Base-by-base conservation (phyloP, 2,888 invertebrate species). In the Sthenelais limicola region DNA sequence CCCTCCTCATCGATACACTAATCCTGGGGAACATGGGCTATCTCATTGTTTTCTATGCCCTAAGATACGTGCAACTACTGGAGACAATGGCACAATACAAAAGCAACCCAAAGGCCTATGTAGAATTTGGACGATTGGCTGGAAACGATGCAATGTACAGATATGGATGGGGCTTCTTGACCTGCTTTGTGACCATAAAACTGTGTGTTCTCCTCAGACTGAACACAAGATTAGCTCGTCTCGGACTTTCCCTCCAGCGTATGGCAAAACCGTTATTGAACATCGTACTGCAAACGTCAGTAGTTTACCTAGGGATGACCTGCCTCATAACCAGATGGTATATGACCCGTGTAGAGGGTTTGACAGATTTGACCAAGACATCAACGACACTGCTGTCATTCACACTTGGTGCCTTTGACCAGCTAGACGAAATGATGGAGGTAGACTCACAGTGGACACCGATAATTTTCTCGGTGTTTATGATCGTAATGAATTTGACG, bases 121-220 rank as follows among this genome's bases (percentile, higher is more conserved):
- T 56, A 24, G 56, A 56, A 32, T 56, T 56, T 21, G 56, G 56
- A 2, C 56, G 33, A n/a, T 21, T 56, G 9, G 56, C 56, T 3
- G 30, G 15, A 18, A 18, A 56, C 9, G 56, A 56, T 18, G 33
- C 56, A 1, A 18, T 56, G 3, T 56, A 56, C 32, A 28, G 56
- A n/a, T 21, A 32, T 21, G 56, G 32, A 32, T 56, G 56, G 56
- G 56, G 56, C 30, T 56, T 56, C 32, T 15, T 56, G 18, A 56
- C 56, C 1, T 18, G 21, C 18, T 56, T 28, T 4, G 56, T 56
- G 2, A 56, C 56, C 7, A 15, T 56, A 12, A 56, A 56, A 56
- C 7, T 56, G 32, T 56, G 56, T 21, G 4, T 12, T 28, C 24
- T 56, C 7, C 30, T 56, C 18, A 1, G 56, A 4, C 30, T 56